A percentile compares a stretch with the other conserved stretches of the same genome.
Evolutionary conservation across 2,113 vertebrate genomes (phyloP).

Genomic region (Chaetura pelagica): DNA sequence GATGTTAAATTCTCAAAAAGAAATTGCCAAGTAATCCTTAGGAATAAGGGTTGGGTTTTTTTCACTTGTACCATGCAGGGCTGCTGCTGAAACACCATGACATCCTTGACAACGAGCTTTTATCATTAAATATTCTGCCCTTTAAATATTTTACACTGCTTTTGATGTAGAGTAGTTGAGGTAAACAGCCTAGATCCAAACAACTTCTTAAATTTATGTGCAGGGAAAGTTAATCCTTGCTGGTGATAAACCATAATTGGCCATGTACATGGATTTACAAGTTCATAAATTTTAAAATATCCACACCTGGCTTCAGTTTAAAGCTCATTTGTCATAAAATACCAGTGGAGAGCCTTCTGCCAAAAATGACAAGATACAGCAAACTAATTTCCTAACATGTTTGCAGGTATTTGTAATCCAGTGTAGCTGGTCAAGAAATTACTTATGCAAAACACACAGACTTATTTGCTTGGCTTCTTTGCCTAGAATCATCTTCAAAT

Average conservation of each 20-base stretch:
- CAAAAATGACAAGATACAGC: background rate
- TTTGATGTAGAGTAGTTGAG: conserved; percentile 23
- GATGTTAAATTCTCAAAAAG: background rate
- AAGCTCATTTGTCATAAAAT: conserved; percentile 53
- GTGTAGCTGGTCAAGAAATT: background rate
- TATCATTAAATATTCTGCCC: conserved; percentile 28
- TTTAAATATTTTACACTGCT: conserved; percentile 47
- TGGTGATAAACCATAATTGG: conserved; percentile 57
- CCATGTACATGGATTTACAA: conserved; percentile 37
- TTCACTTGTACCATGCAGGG: background rate
- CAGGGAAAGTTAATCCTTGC: conserved; percentile 13
- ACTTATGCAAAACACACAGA: background rate
- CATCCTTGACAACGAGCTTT: background rate
- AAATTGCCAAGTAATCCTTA: background rate
- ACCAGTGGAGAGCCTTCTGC: conserved; percentile 31
- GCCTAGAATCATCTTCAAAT: background rate
- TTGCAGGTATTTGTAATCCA: conserved; percentile 47
- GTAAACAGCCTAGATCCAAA: conserved; percentile 50
- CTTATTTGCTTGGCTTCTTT: background rate
- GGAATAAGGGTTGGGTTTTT: background rate
- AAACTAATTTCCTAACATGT: background rate
- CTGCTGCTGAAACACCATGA: background rate
- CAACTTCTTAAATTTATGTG: conserved; percentile 13
- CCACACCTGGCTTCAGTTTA: conserved; percentile 40
- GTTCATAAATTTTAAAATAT: conserved; percentile 66